phyloP scores from a whole-genome alignment of 2,888 invertebrate genomes.

The Lithosia quadra region DNA sequence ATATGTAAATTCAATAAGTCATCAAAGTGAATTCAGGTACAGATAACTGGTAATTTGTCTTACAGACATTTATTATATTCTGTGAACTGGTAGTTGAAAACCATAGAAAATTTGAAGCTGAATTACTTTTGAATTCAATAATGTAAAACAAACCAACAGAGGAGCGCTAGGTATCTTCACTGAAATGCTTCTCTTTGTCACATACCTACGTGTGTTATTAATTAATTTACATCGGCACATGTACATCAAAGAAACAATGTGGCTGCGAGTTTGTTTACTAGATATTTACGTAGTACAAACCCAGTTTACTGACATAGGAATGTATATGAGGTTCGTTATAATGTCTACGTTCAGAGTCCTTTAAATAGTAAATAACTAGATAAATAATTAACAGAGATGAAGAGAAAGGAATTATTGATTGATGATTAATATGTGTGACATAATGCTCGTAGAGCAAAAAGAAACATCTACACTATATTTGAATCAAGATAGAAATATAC shows the following conservation, averaged over 20 bases:
- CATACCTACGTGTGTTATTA: constrained; percentile 2
- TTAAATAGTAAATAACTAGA: neutral
- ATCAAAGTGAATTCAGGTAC: too few species aligned
- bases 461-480: too few species aligned
- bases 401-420: neutral
- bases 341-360: neutral
- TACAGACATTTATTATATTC: neutral
- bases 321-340: neutral
- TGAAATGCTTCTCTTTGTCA: neutral
- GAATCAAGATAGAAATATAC: too few species aligned
- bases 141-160: neutral
- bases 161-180: neutral
- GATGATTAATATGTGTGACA: too few species aligned
- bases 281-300: neutral
- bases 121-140: neutral
- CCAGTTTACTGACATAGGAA: constrained; percentile 4
- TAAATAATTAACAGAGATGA: neutral
- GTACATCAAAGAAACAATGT: constrained; percentile 9
- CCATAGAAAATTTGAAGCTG: neutral
- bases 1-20: too few species aligned
- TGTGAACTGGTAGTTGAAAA: neutral
- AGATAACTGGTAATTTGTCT: too few species aligned
- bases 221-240: constrained; percentile 8
- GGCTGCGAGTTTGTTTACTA: constrained; percentile 7
- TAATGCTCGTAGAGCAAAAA: too few species aligned